These are phyloP conservation scores for Pluvianellus socialis DNA, from an alignment of 2,113 vertebrate genomes.

Conservation along the genomic window DNA sequence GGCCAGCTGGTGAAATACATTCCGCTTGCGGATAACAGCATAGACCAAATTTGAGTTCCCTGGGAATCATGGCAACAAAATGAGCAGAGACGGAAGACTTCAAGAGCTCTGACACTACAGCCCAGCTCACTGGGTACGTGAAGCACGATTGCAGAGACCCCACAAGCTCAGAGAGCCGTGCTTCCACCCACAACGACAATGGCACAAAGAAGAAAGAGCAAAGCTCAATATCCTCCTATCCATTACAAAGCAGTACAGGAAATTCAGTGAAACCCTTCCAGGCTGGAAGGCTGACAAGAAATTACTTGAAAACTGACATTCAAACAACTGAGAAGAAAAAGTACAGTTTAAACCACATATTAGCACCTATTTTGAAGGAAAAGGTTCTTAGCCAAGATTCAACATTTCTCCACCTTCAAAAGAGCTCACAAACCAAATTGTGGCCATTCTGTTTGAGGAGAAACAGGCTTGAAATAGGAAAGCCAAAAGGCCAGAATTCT, in stretches of 20 bases:
- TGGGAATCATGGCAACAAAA: conserved; percentile 51
- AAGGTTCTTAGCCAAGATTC: not conserved
- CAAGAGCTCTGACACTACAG: not conserved
- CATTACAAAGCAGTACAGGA: not conserved
- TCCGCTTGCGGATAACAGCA: conserved; percentile 95
- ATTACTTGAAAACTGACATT: not conserved
- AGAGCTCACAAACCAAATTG: not conserved
- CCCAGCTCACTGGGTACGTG: not conserved
- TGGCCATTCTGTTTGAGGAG: not conserved
- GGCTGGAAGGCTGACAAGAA: not conserved
- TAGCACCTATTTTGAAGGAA: not conserved
- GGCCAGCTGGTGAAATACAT: conserved; percentile 94
- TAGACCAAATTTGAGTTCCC: conserved; percentile 97
- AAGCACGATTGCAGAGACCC: not conserved
- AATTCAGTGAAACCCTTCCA: not conserved
- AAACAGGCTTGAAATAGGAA: not conserved
- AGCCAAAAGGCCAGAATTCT: not conserved
- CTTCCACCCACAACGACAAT: not conserved
- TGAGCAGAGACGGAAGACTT: not conserved
- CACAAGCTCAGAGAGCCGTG: fast-evolving
- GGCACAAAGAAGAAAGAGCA: not conserved
- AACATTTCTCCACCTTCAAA: not conserved
- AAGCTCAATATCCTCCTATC: not conserved
- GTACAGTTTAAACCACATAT: not conserved
- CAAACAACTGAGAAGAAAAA: not conserved